phyloP scores from a whole-genome alignment of 2,888 invertebrate species.

The Antheraea yamamai region DNA sequence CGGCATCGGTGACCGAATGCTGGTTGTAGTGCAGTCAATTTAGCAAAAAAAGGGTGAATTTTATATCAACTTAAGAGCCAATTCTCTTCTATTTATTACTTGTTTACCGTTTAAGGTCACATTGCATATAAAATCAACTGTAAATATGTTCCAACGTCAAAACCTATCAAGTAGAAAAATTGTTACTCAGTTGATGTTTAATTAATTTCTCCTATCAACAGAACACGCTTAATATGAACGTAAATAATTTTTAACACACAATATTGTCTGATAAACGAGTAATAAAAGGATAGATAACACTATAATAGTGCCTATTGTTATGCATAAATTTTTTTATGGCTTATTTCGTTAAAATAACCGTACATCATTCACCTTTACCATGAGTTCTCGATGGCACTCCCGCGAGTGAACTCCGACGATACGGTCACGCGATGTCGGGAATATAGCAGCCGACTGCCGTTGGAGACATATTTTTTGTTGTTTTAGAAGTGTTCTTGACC shows the following conservation, averaged over 20 bases:
- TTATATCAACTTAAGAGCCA: too few species aligned
- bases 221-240: not conserved
- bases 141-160: not conserved
- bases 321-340: conserved; percentile 60
- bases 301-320: conserved; percentile 6
- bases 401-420: conserved; percentile 20
- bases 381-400: conserved; percentile 36
- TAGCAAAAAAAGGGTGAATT: too few species aligned
- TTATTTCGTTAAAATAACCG: conserved; percentile 71
- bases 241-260: not conserved
- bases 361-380: conserved; percentile 67
- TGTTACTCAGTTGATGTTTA: not conserved
- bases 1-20: too few species aligned
- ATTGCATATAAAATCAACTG: too few species aligned
- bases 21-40: too few species aligned
- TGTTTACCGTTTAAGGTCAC: too few species aligned
- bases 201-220: not conserved
- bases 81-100: too few species aligned
- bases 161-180: not conserved
- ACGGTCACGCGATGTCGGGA: conserved; percentile 48
- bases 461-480: conserved; percentile 31
- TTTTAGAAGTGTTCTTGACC: conserved; percentile 17
- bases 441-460: conserved; percentile 30
- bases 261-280: not conserved
- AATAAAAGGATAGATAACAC: conserved; percentile 12